Base-by-base conservation (phyloP, 2,888 invertebrate genomes). In the Chloroclysta siterata region DNA sequence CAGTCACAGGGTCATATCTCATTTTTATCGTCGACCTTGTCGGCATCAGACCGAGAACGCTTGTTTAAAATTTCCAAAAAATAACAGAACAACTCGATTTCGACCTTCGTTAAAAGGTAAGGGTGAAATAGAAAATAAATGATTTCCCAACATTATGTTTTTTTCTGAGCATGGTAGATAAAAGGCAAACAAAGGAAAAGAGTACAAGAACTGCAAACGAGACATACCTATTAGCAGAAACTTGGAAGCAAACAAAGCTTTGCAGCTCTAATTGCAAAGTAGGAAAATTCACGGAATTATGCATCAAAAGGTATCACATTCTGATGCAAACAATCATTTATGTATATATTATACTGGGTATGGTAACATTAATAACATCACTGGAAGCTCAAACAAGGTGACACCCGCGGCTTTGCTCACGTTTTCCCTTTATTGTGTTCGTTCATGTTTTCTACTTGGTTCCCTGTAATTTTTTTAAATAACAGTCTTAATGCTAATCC, bases 51-150 rank as follows among this genome's bases (percentile, higher is more conserved):
- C 67, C 70, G 70, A 63, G 63, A 65, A 63, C 50, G 60, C 63
- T 62, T 69, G 70, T 76, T 76, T 73, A 75, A 79, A 73, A 74
- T 63, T 71, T 63, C 63, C 62, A 60, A 62, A 63, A 52, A 58
- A 22, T 2, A 53, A 63, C 44, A 58, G 52, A 47, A 52, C 62
- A 66, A 59, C 65, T 71, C 2, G 22, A 22, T 22, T 69, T 66
- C 66, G 55, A 63, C 69, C 67, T 60, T 63, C 59, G 69, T 69
- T 67, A 61, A 47, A 54, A 60, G 53, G 53, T 48, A 47, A 54
- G 62, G 53, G 53, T 48, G 48, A 47, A 44, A 63, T 53, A 15
- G 28, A 61, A 62, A 56, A 57, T 57, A 62, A 53, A 56, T 56
- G 39, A 62, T 48, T 57, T 53, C 22, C n/a, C n/a, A 50, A 53